A percentile compares a stretch with the other conserved stretches of the same genome.
These are phyloP conservation scores for Danio rerio DNA, from an alignment of 2,113 vertebrate species.

Conservation along the genomic window DNA sequence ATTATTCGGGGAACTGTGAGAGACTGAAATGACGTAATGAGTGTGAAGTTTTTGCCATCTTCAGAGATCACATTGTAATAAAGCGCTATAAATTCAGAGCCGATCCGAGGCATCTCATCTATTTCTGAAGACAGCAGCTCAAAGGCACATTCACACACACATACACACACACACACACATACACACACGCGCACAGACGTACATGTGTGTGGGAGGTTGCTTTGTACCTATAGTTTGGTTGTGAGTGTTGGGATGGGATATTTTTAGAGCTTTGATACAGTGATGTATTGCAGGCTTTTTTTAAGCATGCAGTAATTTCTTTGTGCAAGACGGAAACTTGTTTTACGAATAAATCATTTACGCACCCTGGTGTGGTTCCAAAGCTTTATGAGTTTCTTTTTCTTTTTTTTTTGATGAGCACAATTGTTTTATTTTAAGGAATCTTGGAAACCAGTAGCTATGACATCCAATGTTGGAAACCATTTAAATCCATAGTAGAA, in stretches of 20 bases:
- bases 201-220: not conserved
- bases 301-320: constrained; percentile 6
- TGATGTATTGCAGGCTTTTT: constrained; percentile 44
- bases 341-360: constrained; percentile 9
- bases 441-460: no score
- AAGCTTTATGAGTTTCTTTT: no score
- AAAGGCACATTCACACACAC: not conserved
- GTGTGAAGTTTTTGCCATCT: constrained; percentile 16
- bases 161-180: not conserved
- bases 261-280: constrained; percentile 53
- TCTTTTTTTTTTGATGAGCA: no score
- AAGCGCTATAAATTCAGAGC: constrained; percentile 11
- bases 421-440: no score
- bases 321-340: not conserved
- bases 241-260: constrained; percentile 7
- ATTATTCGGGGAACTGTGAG: constrained; percentile 8
- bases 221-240: constrained; percentile 25
- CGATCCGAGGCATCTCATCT: not conserved
- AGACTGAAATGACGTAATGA: not conserved
- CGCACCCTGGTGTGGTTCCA: no score
- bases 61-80: constrained; percentile 22
- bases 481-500: no score
- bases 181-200: not conserved
- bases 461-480: no score
- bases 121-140: not conserved